Percentiles rank a stretch among this genome's conserved stretches.
phyloP scores from a whole-genome alignment of 2,888 invertebrate genomes.

The Chrysina gloriosa region DNA sequence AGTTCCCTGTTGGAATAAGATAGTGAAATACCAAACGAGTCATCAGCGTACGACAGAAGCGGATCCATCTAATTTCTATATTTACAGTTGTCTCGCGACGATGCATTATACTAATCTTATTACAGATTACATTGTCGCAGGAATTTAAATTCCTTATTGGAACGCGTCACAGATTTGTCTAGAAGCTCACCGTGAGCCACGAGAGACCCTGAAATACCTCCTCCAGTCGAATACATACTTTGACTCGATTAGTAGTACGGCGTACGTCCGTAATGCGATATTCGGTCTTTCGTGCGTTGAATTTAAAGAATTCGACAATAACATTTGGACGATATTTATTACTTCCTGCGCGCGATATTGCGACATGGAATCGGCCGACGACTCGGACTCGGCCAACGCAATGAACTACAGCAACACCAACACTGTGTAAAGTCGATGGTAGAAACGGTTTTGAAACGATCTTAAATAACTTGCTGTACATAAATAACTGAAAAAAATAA shows the following conservation, averaged over 20 bases:
- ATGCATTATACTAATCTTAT: conserved; percentile 34
- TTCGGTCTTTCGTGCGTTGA: conserved; percentile 33
- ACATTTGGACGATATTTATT: conserved; percentile 36
- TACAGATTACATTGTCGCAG: conserved; percentile 34
- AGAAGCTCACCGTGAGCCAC: conserved; percentile 12
- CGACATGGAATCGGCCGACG: conserved; percentile 22
- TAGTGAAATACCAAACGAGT: conserved; percentile 26
- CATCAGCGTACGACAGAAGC: conserved; percentile 32
- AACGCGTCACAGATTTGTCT: conserved; percentile 19
- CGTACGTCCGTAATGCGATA: conserved; percentile 26
- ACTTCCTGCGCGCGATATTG: conserved; percentile 35
- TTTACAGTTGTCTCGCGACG: conserved; percentile 6
- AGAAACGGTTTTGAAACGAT: no score
- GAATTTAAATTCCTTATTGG: conserved; percentile 33
- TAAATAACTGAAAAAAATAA: no score
- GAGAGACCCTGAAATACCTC: conserved; percentile 21
- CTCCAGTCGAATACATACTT: neutral
- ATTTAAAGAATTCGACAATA: conserved; percentile 38
- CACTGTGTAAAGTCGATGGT: neutral
- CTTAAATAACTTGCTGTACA: no score
- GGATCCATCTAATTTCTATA: conserved; percentile 12
- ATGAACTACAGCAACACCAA: neutral
- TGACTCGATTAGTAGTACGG: neutral
- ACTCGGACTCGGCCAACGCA: conserved; percentile 9
- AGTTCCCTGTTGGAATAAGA: conserved; percentile 13